These are phyloP conservation scores for Macrotrachela quadricornifera DNA, from an alignment of 1,140 invertebrate species.

Conservation along the genomic window DNA sequence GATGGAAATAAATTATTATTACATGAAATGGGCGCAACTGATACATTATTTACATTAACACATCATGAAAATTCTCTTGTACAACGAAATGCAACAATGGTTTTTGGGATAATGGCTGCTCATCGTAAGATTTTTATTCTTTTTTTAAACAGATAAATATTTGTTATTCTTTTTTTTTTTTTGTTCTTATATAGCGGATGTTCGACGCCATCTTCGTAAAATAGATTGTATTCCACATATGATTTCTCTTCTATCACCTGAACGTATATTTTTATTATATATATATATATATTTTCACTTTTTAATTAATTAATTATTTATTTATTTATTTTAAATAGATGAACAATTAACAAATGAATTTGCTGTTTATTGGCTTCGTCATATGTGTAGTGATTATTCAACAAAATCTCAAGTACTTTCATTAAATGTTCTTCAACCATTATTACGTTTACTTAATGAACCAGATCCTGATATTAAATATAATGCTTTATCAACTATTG, in stretches of 20 bases:
- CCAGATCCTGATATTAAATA: conserved; percentile 29
- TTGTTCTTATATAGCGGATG: conserved; percentile 18
- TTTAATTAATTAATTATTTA: too few relatives aligned
- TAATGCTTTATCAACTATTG: conserved; percentile 24
- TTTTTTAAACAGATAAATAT: not conserved
- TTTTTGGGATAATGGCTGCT: conserved; percentile 20
- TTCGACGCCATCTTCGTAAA: conserved; percentile 22
- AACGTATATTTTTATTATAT: too few relatives aligned
- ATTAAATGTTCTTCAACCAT: conserved; percentile 19
- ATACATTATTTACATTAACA: conserved; percentile 20
- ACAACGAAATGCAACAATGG: conserved; percentile 26
- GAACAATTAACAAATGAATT: conserved; percentile 27
- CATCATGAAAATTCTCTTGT: conserved; percentile 23
- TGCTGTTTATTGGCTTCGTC: conserved; percentile 21
- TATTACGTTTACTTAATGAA: conserved; percentile 21
- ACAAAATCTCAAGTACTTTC: conserved; percentile 23
- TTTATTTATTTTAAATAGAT: not conserved
- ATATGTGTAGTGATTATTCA: conserved; percentile 24
- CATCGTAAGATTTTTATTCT: conserved; percentile 16
- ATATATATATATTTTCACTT: too few relatives aligned
- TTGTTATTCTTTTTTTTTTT: not conserved
- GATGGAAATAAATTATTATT: conserved; percentile 29
- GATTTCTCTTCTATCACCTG: conserved; percentile 21
- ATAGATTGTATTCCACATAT: conserved; percentile 19
- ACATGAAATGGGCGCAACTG: conserved; percentile 21